A percentile compares a stretch with the other conserved stretches of the same genome.
Evolutionary conservation across 2,888 invertebrate species (phyloP).

Genomic region (Cecidostiba fungosa): DNA sequence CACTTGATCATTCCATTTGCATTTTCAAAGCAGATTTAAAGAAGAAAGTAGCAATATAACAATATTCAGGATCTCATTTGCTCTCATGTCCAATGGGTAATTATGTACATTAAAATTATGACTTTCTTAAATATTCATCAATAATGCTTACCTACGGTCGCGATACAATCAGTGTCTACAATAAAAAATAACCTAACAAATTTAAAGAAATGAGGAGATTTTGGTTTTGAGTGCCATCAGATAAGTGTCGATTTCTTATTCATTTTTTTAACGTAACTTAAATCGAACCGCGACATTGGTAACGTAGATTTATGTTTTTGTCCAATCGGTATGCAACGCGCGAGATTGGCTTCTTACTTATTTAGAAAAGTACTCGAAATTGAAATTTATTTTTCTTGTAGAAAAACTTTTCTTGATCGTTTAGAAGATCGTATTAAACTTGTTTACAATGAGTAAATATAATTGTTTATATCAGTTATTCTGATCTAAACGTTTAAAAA

Average conservation of each 20-base stretch:
- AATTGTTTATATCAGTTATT: background rate
- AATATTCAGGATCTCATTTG: slow-evolving; percentile 20
- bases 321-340: background rate
- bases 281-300: slow-evolving; percentile 10
- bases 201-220: background rate
- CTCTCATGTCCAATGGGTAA: background rate
- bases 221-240: slow-evolving; percentile 47
- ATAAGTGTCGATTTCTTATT: slow-evolving; percentile 30
- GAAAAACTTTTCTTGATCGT: too few species aligned
- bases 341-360: background rate
- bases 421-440: slow-evolving; percentile 33
- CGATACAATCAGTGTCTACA: slow-evolving; percentile 12
- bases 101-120: background rate
- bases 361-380: background rate
- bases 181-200: background rate
- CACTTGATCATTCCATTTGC: slow-evolving; percentile 71
- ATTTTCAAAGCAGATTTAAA: slow-evolving; percentile 67
- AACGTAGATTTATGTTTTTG: background rate
- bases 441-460: slow-evolving; percentile 22
- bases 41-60: background rate
- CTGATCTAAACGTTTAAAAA: background rate
- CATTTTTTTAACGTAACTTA: slow-evolving; percentile 2
- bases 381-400: background rate
- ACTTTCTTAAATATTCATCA: slow-evolving; percentile 8
- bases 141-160: background rate